phyloP scores from a whole-genome alignment of 2,113 vertebrate species.

The Lichenostomus cassidix region DNA sequence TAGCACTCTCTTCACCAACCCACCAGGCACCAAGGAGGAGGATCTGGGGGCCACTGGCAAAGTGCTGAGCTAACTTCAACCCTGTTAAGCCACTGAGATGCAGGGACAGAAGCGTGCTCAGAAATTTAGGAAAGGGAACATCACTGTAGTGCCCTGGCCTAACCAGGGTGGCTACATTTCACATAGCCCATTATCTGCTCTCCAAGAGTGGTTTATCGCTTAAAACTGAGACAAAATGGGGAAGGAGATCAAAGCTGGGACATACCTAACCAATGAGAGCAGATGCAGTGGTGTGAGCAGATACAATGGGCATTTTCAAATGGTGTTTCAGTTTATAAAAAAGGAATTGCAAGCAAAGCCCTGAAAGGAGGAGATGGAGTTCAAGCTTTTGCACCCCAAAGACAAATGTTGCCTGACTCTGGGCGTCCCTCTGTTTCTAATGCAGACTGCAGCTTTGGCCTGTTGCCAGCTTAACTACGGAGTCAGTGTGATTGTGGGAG shows the following conservation, averaged over 20 bases:
- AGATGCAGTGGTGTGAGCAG: background rate
- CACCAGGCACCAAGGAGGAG: background rate
- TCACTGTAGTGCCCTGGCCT: background rate
- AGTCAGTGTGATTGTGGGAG: constrained; percentile 78
- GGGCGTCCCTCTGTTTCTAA: background rate
- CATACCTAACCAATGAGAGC: background rate
- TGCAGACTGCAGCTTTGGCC: constrained; percentile 77
- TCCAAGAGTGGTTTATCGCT: background rate
- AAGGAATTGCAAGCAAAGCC: background rate
- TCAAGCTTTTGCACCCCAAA: background rate
- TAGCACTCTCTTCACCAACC: background rate
- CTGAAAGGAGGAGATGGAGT: background rate
- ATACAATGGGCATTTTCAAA: too few relatives aligned
- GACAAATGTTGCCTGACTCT: background rate
- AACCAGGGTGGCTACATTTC: background rate
- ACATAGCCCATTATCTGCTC: background rate
- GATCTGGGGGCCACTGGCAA: background rate
- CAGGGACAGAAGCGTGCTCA: background rate
- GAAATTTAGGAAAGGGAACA: background rate
- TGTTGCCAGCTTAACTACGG: constrained; percentile 73
- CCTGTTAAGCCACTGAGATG: background rate
- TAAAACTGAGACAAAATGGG: background rate
- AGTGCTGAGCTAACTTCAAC: background rate
- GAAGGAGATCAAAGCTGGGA: background rate
- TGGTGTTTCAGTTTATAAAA: background rate